phyloP scores from a whole-genome alignment of 2,888 invertebrate genomes.

The Lithophane leautieri region DNA sequence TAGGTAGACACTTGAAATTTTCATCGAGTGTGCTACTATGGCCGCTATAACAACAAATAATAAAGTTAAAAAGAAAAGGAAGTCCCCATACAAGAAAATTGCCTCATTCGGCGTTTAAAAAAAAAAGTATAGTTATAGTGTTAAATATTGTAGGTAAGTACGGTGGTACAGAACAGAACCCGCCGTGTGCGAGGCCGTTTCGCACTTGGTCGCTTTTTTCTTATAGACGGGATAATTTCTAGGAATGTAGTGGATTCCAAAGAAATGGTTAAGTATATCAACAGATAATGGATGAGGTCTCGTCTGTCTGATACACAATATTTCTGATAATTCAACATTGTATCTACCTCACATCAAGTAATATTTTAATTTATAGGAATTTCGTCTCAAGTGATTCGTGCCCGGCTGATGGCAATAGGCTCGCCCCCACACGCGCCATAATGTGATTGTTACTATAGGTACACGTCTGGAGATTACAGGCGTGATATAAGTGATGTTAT shows the following conservation, averaged over 20 bases:
- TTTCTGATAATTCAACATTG: neutral
- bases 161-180: neutral
- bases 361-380: neutral
- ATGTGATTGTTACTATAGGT: neutral
- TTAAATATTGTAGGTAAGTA: too few relatives aligned
- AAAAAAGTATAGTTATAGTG: too few relatives aligned
- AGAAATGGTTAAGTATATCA: neutral
- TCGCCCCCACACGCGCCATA: neutral
- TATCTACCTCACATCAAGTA: neutral
- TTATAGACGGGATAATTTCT: neutral
- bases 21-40: neutral
- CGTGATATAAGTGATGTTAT: too few relatives aligned
- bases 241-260: slow-evolving; percentile 1
- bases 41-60: neutral
- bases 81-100: too few relatives aligned
- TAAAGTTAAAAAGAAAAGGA: too few relatives aligned
- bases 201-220: neutral
- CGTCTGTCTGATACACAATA: neutral
- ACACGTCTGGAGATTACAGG: neutral
- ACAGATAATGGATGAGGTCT: neutral
- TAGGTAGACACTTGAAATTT: neutral
- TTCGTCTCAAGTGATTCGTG: neutral
- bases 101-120: neutral
- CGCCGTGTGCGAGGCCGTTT: neutral
- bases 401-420: neutral